Conservation (phyloP, 1,140 invertebrate species). For the Pollicipes pollicipes region DNA sequence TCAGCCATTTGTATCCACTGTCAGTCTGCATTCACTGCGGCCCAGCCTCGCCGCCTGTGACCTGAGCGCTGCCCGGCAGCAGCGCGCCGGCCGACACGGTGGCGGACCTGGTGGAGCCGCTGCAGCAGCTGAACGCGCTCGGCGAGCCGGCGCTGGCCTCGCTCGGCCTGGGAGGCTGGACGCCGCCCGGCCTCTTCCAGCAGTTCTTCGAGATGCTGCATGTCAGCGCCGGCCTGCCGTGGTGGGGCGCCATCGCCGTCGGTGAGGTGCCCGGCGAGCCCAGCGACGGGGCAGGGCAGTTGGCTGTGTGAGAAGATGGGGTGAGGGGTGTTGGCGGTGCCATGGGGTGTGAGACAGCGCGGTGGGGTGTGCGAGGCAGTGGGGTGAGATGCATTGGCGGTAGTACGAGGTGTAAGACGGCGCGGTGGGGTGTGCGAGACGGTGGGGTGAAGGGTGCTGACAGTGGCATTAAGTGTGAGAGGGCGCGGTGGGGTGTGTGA, state of each 20-base stretch:
- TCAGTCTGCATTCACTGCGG: no score
- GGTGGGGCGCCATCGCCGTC: conserved; percentile 68
- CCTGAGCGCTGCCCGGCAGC: not conserved
- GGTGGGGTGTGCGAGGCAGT: no score
- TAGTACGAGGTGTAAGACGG: no score
- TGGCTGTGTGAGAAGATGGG: not conserved
- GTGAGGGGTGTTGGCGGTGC: no score
- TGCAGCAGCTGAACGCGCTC: conserved; percentile 23
- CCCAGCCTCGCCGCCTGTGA: no score
- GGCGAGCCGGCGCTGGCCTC: conserved; percentile 59
- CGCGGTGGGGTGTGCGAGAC: conserved; percentile 4
- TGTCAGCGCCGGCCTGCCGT: conserved; percentile 53
- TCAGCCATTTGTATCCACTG: no score
- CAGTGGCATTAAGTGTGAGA: not conserved
- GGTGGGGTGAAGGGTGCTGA: not conserved
- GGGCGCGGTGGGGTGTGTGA: not conserved
- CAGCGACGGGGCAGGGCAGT: not conserved
- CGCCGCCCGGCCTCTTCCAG: conserved; percentile 60
- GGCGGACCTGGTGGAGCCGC: not conserved
- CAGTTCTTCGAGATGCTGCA: conserved; percentile 62
- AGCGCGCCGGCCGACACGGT: not conserved
- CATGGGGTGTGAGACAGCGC: no score
- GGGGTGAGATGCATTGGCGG: no score
- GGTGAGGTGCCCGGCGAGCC: conserved; percentile 29
- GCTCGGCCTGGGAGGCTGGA: conserved; percentile 56